Conservation (phyloP, 2,113 vertebrate species). For the Pipra filicauda region DNA sequence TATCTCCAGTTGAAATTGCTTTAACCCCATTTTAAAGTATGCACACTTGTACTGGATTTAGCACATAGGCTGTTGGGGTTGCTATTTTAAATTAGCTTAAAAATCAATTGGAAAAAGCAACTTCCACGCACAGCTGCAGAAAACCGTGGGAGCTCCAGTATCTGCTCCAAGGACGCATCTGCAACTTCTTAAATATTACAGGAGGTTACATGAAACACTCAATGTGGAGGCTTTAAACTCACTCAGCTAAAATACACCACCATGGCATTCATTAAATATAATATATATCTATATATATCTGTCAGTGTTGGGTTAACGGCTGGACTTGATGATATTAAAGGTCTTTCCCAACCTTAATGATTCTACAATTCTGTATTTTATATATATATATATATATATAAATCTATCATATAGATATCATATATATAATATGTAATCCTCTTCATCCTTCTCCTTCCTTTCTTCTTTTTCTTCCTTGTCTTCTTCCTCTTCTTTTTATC, state of each 20-base stretch:
- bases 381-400: background rate
- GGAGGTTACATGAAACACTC: background rate
- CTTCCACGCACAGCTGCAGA: slow-evolving; percentile 65
- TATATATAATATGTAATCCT: background rate
- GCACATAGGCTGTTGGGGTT: slow-evolving; percentile 72
- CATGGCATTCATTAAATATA: background rate
- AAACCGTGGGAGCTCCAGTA: slow-evolving; percentile 52
- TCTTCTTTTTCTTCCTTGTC: background rate
- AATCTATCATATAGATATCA: background rate
- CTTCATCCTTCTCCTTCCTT: background rate
- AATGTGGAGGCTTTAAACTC: background rate
- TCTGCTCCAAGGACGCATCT: background rate
- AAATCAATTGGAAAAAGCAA: slow-evolving; percentile 78
- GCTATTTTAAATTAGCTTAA: slow-evolving; percentile 80
- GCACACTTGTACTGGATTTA: slow-evolving; percentile 68
- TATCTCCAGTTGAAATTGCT: slow-evolving; percentile 81
- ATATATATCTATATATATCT: background rate
- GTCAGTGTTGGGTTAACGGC: background rate
- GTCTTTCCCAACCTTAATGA: background rate
- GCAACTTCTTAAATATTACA: background rate
- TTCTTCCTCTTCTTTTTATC: background rate
- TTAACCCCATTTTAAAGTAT: slow-evolving; percentile 80
- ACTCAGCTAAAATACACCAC: background rate
- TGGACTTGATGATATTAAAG: background rate
- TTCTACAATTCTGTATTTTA: background rate